phyloP scores from a whole-genome alignment of 1,140 invertebrate genomes.

The Anastrepha ludens region DNA sequence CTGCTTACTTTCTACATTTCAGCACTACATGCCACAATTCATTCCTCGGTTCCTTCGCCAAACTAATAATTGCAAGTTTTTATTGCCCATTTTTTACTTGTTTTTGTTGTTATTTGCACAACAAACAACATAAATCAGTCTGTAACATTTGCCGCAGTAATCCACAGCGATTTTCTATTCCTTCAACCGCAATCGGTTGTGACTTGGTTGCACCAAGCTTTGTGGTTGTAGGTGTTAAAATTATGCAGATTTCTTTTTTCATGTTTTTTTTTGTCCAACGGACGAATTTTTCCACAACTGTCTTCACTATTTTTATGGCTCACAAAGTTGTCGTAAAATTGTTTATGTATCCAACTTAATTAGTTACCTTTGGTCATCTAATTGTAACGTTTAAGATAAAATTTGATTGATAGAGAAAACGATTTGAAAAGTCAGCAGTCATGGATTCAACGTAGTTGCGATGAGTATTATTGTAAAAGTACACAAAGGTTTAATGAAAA shows the following conservation, averaged over 20 bases:
- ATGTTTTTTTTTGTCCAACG: too few relatives aligned
- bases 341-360: not conserved
- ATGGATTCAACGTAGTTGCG: not conserved
- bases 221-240: not conserved
- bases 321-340: constrained; percentile 41
- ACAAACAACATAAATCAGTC: constrained; percentile 21
- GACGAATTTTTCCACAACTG: not conserved
- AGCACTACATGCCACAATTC: not conserved
- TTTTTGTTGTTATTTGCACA: constrained; percentile 32
- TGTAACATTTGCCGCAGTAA: not conserved
- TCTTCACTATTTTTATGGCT: constrained; percentile 6
- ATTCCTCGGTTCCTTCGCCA: not conserved
- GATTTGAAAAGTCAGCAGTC: not conserved
- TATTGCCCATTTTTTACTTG: not conserved
- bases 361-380: constrained; percentile 2
- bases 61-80: constrained; percentile 45
- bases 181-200: not conserved
- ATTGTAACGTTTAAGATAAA: constrained; percentile 38
- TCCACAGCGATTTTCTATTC: not conserved
- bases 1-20: not conserved
- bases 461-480: too few relatives aligned
- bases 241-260: not conserved
- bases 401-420: not conserved
- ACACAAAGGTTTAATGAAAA: too few relatives aligned
- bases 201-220: not conserved